phyloP scores from a whole-genome alignment of 2,113 vertebrate species.

The Phycodurus eques region DNA sequence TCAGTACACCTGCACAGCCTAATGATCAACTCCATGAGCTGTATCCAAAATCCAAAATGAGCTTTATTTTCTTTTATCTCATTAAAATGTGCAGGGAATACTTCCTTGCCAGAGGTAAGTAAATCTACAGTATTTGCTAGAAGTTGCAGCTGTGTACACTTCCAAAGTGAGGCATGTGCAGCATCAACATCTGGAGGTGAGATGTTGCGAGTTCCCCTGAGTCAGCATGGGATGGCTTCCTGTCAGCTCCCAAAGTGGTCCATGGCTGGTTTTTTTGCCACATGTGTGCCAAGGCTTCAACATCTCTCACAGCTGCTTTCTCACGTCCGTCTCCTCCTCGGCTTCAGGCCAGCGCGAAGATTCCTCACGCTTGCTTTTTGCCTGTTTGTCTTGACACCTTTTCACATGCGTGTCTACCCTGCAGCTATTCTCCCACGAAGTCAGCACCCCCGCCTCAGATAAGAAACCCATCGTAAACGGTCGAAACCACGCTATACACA shows the following conservation, averaged over 20 bases:
- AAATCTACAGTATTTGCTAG: neutral
- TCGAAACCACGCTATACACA: too few relatives aligned
- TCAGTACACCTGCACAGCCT: too few relatives aligned
- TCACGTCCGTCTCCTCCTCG: conserved; percentile 13
- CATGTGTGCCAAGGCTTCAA: conserved; percentile 15
- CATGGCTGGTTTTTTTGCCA: conserved; percentile 10
- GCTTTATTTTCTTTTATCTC: neutral
- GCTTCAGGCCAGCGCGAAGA: conserved; percentile 19
- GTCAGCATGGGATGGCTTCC: conserved; percentile 8
- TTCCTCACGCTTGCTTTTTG: conserved; percentile 30
- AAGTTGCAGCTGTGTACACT: neutral
- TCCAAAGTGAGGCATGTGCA: neutral
- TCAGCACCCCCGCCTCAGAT: neutral
- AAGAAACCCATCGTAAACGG: neutral
- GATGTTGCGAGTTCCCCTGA: conserved; percentile 25
- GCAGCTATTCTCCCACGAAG: too few relatives aligned
- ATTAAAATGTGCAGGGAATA: neutral
- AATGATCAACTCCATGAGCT: too few relatives aligned
- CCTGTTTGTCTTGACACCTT: conserved; percentile 49
- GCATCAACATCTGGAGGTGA: neutral
- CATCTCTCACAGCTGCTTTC: conserved; percentile 23
- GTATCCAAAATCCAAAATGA: neutral
- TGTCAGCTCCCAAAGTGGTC: conserved; percentile 9
- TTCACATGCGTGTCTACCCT: neutral
- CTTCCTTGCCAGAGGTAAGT: neutral